Percentiles rank a stretch among this genome's conserved stretches.
Conservation (phyloP, 2,797 vertebrate species). For the Agapornis canus region DNA sequence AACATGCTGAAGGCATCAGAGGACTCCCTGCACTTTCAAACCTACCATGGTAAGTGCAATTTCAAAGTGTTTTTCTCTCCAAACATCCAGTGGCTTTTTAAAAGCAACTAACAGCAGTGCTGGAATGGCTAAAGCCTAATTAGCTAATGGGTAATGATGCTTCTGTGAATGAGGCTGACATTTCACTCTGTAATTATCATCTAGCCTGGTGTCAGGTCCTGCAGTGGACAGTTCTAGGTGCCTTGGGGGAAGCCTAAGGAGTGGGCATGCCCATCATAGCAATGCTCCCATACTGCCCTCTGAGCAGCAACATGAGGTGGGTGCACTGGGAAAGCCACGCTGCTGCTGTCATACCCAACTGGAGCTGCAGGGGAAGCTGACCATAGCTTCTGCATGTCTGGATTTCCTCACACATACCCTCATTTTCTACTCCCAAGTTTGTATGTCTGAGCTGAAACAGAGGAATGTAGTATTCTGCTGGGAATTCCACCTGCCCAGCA, state of each 20-base stretch:
- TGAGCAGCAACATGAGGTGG: accelerated
- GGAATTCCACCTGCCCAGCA: not conserved
- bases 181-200: conserved; percentile 39
- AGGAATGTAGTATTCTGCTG: not conserved
- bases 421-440: not conserved
- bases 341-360: accelerated
- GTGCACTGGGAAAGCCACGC: accelerated
- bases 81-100: conserved; percentile 51
- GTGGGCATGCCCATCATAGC: accelerated
- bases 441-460: not conserved
- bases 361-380: accelerated
- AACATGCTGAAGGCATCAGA: not conserved
- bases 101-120: conserved; percentile 38
- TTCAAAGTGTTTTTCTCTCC: conserved; percentile 33
- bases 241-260: not conserved
- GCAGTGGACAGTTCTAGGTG: not conserved
- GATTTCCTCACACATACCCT: not conserved
- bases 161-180: conserved; percentile 40
- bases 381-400: not conserved
- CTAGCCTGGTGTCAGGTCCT: not conserved
- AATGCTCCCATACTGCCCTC: not conserved
- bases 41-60: not conserved
- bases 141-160: conserved; percentile 60
- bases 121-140: conserved; percentile 59
- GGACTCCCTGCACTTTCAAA: conserved; percentile 4